Conservation (phyloP, 1,140 invertebrate genomes). For the Cydia amplana region DNA sequence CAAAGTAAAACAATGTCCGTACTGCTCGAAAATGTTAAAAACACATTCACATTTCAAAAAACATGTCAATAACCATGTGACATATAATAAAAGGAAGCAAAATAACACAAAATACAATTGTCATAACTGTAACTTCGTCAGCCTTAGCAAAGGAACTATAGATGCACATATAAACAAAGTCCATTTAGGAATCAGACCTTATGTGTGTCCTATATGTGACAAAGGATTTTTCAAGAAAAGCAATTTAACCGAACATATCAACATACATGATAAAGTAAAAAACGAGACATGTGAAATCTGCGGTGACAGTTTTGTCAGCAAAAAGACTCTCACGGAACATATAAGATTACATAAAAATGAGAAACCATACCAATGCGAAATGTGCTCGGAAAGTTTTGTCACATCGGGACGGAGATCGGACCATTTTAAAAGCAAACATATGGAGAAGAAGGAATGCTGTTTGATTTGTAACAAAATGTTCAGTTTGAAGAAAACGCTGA, state of each 20-base stretch:
- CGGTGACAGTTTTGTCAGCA: constrained; percentile 52
- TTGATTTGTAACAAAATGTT: constrained; percentile 60
- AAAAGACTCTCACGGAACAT: constrained; percentile 57
- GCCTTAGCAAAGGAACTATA: constrained; percentile 53
- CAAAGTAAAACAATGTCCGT: constrained; percentile 45
- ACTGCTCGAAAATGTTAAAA: constrained; percentile 52
- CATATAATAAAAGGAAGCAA: constrained; percentile 36
- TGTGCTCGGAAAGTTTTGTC: constrained; percentile 55
- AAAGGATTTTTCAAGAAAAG: constrained; percentile 65
- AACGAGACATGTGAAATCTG: constrained; percentile 60
- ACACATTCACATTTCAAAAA: constrained; percentile 43
- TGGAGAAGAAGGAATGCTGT: constrained; percentile 51
- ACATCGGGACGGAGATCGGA: constrained; percentile 58
- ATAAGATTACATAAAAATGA: constrained; percentile 53
- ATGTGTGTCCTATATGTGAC: constrained; percentile 50
- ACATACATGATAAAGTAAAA: constrained; percentile 48
- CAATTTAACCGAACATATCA: constrained; percentile 54
- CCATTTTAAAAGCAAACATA: constrained; percentile 60
- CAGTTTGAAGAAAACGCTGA: constrained; percentile 57
- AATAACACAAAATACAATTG: constrained; percentile 44
- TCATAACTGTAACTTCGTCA: constrained; percentile 51
- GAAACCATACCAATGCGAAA: constrained; percentile 57
- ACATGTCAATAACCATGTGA: constrained; percentile 41
- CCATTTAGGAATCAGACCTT: constrained; percentile 54
- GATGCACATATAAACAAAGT: constrained; percentile 59